These are phyloP conservation scores for Antheraea pernyi DNA, from an alignment of 1,140 invertebrate species.

Conservation along the genomic window DNA sequence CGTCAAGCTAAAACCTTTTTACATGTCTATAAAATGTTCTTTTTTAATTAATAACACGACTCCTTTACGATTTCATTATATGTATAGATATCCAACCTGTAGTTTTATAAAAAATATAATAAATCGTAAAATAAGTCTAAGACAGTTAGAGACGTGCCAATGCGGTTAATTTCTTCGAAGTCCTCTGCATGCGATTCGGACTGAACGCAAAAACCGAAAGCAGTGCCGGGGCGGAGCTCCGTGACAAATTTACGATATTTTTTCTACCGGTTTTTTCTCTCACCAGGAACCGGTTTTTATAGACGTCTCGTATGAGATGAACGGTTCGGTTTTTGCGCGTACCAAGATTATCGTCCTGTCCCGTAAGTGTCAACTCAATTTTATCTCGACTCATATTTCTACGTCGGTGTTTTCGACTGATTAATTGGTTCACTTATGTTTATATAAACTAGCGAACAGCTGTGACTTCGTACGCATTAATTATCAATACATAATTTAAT, in stretches of 20 bases:
- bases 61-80: too few species aligned
- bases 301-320: conserved; percentile 35
- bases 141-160: neutral
- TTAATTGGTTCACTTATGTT: neutral
- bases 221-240: conserved; percentile 31
- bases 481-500: too few species aligned
- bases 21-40: too few species aligned
- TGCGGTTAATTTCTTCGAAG: conserved; percentile 5
- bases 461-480: too few species aligned
- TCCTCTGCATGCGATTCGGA: neutral
- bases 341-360: conserved; percentile 51
- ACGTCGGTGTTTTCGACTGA: neutral
- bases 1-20: too few species aligned
- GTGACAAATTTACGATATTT: conserved; percentile 69
- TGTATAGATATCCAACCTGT: too few species aligned
- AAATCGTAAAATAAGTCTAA: neutral
- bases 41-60: too few species aligned
- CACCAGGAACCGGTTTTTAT: conserved; percentile 32
- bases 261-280: conserved; percentile 44
- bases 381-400: conserved; percentile 27
- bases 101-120: too few species aligned
- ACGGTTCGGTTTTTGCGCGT: conserved; percentile 29
- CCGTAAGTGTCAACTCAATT: conserved; percentile 47
- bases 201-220: conserved; percentile 21
- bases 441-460: neutral